Percentiles rank a stretch among this genome's conserved stretches.
These are phyloP conservation scores for Drosophila fungiperda DNA, from an alignment of 2,888 invertebrate species.

Conservation along the genomic window DNA sequence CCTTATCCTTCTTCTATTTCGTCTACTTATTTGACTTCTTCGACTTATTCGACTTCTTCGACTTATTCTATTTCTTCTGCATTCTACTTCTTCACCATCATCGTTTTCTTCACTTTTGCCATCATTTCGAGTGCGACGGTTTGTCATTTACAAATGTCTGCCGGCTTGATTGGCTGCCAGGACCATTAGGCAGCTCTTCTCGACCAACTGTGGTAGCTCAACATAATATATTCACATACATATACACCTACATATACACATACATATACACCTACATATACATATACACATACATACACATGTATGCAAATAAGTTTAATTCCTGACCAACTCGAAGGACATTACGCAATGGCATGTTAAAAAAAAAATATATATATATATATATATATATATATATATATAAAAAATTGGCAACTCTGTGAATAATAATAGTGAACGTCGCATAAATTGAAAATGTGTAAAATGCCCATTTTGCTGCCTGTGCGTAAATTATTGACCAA, in stretches of 20 bases:
- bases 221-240: slow-evolving; percentile 10
- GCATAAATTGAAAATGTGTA: slow-evolving; percentile 15
- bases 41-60: neutral
- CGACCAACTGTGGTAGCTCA: slow-evolving; percentile 5
- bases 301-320: slow-evolving; percentile 17
- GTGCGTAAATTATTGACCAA: slow-evolving; percentile 4
- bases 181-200: slow-evolving; percentile 47
- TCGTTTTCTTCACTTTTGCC: neutral
- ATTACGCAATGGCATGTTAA: neutral
- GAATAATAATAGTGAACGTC: slow-evolving; percentile 12
- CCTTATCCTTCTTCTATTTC: neutral
- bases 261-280: no score
- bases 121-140: slow-evolving; percentile 8
- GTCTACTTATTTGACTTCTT: neutral
- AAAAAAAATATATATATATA: no score
- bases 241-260: neutral
- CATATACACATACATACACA: neutral
- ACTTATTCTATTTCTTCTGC: neutral
- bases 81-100: neutral
- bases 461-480: neutral
- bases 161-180: slow-evolving; percentile 55
- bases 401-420: slow-evolving; percentile 14
- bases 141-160: slow-evolving; percentile 56
- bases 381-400: no score
- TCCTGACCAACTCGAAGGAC: slow-evolving; percentile 3